Evolutionary conservation across 1,140 invertebrate species (phyloP).

Genomic region (Odontomachus brunneus): DNA sequence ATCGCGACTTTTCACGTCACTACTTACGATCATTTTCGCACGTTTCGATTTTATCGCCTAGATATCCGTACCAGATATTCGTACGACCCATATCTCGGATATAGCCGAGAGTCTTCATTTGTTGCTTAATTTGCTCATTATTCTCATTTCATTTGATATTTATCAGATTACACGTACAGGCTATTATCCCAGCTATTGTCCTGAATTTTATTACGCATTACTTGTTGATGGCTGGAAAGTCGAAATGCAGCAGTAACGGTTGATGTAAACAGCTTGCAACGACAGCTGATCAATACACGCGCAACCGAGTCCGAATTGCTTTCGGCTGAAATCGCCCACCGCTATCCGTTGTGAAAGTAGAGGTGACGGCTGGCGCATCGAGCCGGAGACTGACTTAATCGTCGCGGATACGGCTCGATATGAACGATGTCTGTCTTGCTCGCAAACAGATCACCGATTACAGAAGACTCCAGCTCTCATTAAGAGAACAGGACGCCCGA

Average conservation of each 20-base stretch:
- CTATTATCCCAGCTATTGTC: not conserved
- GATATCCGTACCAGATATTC: too few relatives aligned
- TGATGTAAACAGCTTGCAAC: constrained; percentile 18
- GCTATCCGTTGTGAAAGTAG: constrained; percentile 46
- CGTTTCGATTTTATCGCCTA: too few relatives aligned
- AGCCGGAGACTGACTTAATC: constrained; percentile 60
- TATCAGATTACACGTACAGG: not conserved
- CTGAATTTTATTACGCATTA: not conserved
- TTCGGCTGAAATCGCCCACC: constrained; percentile 23
- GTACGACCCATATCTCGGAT: too few relatives aligned
- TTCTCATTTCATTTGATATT: not conserved
- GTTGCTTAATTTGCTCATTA: not conserved
- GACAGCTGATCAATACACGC: constrained; percentile 30
- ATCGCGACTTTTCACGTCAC: too few relatives aligned
- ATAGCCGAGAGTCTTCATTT: not conserved
- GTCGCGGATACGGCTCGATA: constrained; percentile 49
- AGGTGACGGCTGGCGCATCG: constrained; percentile 22
- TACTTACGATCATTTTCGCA: too few relatives aligned
- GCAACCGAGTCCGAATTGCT: constrained; percentile 18
- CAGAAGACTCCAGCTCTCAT: constrained; percentile 64
- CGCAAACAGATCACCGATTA: constrained; percentile 63
- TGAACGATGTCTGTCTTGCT: constrained; percentile 62
- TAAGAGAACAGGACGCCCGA: constrained; percentile 43
- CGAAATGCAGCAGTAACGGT: not conserved
- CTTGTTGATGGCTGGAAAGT: constrained; percentile 3